Evolutionary conservation across 2,888 invertebrate species (phyloP).

Genomic region (Bhutanitis thaidina): DNA sequence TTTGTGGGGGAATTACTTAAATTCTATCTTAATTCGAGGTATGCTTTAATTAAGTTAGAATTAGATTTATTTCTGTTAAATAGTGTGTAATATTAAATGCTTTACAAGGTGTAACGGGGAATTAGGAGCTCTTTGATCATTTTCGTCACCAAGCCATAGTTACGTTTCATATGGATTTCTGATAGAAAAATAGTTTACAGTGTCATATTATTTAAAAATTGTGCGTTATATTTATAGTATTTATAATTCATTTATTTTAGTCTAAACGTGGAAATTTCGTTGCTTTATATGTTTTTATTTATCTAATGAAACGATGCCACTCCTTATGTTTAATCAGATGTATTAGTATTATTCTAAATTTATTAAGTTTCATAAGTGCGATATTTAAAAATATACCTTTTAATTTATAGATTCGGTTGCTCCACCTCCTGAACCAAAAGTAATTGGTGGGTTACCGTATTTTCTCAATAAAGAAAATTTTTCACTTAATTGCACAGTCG

Average conservation of each 20-base stretch:
- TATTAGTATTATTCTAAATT: neutral
- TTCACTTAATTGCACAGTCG: slow-evolving; percentile 53
- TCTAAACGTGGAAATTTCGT: slow-evolving; percentile 20
- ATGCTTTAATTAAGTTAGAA: no score
- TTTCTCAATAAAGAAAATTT: slow-evolving; percentile 57
- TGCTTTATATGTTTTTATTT: slow-evolving; percentile 13
- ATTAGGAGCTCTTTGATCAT: no score
- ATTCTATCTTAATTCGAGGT: no score
- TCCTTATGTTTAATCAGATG: slow-evolving; percentile 5
- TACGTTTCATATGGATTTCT: no score
- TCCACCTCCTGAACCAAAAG: slow-evolving; percentile 38
- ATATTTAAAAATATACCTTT: slow-evolving; percentile 13
- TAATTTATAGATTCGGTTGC: slow-evolving; percentile 28
- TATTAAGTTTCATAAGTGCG: neutral
- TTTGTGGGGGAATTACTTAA: no score
- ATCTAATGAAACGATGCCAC: neutral
- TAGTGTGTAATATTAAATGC: no score
- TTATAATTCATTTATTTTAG: slow-evolving; percentile 9
- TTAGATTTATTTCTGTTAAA: no score
- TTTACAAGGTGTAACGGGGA: no score
- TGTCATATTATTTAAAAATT: no score
- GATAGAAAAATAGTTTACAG: no score
- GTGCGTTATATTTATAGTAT: slow-evolving; percentile 12
- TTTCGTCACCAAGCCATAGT: no score
- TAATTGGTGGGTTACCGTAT: slow-evolving; percentile 26